phyloP scores from a whole-genome alignment of 2,888 invertebrate species.

The Nomada flava region DNA sequence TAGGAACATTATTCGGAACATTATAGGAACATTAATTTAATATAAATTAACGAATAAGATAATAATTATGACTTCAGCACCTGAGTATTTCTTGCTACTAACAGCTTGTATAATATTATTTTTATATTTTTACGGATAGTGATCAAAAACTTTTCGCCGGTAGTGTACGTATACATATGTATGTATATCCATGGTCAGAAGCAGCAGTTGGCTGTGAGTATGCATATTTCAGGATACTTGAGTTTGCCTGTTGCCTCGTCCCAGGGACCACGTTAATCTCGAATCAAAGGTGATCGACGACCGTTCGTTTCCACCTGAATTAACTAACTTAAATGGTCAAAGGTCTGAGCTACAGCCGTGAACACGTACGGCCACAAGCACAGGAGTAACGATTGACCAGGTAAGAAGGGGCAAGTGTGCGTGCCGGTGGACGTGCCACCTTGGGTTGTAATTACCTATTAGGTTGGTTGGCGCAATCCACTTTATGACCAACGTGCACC shows the following conservation, averaged over 20 bases:
- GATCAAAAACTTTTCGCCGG: too few species aligned
- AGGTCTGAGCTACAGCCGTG: constrained; percentile 13
- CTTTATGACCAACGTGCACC: constrained; percentile 60
- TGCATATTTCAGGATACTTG: not conserved
- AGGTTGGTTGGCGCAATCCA: constrained; percentile 58
- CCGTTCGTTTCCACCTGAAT: constrained; percentile 8
- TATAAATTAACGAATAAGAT: too few species aligned
- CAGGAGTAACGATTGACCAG: not conserved
- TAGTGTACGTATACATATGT: too few species aligned
- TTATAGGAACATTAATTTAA: too few species aligned
- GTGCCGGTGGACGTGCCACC: constrained; percentile 35
- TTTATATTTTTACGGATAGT: too few species aligned
- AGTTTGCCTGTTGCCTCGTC: not conserved
- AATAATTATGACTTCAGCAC: too few species aligned
- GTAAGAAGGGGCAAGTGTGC: constrained; percentile 19
- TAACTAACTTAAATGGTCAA: constrained; percentile 22
- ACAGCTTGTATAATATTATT: too few species aligned
- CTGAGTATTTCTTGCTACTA: too few species aligned
- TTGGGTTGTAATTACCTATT: constrained; percentile 68
- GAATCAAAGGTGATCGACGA: constrained; percentile 7
- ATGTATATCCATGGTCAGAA: too few species aligned
- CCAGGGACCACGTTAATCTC: not conserved
- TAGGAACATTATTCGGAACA: too few species aligned
- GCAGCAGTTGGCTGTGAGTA: not conserved
- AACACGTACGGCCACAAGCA: not conserved